Percentiles rank a stretch among this genome's conserved stretches.
phyloP scores from a whole-genome alignment of 2,797 vertebrate genomes.

The Menidia menidia region DNA sequence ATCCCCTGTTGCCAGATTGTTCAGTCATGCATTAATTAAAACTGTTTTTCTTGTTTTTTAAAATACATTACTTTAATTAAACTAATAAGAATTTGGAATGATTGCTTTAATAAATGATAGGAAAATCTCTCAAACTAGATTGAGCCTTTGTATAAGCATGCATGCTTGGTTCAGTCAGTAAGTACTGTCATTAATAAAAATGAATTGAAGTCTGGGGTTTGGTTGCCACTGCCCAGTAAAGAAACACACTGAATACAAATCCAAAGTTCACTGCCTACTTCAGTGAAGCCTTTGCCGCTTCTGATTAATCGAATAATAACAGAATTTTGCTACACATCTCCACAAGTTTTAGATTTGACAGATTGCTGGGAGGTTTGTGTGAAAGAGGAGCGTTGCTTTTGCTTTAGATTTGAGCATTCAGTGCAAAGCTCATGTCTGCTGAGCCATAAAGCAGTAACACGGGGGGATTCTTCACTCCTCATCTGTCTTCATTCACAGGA shows the following conservation, averaged over 20 bases:
- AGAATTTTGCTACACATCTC: conserved; percentile 53
- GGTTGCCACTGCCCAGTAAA: conserved; percentile 23
- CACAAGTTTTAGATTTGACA: conserved; percentile 40
- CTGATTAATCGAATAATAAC: background rate
- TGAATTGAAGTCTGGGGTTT: conserved; percentile 29
- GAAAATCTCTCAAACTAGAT: conserved; percentile 7
- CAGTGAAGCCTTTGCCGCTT: conserved; percentile 54
- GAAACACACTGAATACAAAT: conserved; percentile 62
- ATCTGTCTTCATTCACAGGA: conserved; percentile 59
- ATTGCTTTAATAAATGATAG: conserved; percentile 11
- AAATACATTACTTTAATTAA: conserved; percentile 27
- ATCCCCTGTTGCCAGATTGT: too few species aligned
- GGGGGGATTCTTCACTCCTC: conserved; percentile 42
- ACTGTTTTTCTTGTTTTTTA: conserved; percentile 3
- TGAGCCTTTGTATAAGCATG: conserved; percentile 1
- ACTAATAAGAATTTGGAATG: conserved; percentile 15
- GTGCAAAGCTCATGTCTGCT: conserved; percentile 47
- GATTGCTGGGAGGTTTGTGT: conserved; percentile 32
- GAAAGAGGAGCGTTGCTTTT: conserved; percentile 15
- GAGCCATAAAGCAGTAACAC: conserved; percentile 32
- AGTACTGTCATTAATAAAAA: conserved; percentile 49
- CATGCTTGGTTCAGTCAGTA: conserved; percentile 20
- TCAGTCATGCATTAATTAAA: too few species aligned
- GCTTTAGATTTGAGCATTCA: conserved; percentile 28
- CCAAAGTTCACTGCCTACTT: conserved; percentile 49